A percentile compares a stretch with the other conserved stretches of the same genome.
Conservation (phyloP, 2,113 vertebrate species). For the Sinocyclocheilus grahami region DNA sequence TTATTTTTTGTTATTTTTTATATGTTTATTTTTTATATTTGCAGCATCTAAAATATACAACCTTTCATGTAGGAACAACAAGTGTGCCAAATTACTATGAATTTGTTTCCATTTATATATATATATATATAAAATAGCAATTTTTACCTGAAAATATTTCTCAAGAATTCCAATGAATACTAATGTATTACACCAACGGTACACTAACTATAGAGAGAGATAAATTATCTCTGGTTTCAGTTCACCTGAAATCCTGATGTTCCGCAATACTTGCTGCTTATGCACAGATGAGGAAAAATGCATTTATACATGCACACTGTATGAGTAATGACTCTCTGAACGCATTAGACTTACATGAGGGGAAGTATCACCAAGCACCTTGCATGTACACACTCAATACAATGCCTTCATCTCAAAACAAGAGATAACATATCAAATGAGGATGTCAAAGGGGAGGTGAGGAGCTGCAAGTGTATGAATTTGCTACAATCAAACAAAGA, state of each 20-base stretch:
- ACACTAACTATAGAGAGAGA: not conserved
- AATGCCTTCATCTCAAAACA: conserved; percentile 41
- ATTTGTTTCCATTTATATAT: not conserved
- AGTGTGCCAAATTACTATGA: not conserved
- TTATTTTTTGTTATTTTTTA: too few relatives aligned
- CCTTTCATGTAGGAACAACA: not conserved
- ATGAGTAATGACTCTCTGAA: conserved; percentile 35
- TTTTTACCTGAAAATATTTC: not conserved
- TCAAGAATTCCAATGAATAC: not conserved
- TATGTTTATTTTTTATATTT: not conserved
- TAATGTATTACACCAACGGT: not conserved
- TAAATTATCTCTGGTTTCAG: not conserved
- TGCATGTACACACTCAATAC: conserved; percentile 39
- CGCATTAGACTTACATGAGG: conserved; percentile 43
- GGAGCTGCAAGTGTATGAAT: conserved; percentile 40
- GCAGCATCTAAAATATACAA: not conserved
- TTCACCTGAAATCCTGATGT: not conserved
- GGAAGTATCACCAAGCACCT: conserved; percentile 6
- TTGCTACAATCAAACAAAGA: conserved; percentile 45
- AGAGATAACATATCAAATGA: conserved; percentile 56
- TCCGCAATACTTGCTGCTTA: not conserved
- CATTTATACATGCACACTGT: not conserved
- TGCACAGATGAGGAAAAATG: not conserved
- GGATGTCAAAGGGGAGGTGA: conserved; percentile 34
- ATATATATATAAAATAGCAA: not conserved